phyloP scores from a whole-genome alignment of 1,140 invertebrate species.

The Pseudomyrmex sp. region DNA sequence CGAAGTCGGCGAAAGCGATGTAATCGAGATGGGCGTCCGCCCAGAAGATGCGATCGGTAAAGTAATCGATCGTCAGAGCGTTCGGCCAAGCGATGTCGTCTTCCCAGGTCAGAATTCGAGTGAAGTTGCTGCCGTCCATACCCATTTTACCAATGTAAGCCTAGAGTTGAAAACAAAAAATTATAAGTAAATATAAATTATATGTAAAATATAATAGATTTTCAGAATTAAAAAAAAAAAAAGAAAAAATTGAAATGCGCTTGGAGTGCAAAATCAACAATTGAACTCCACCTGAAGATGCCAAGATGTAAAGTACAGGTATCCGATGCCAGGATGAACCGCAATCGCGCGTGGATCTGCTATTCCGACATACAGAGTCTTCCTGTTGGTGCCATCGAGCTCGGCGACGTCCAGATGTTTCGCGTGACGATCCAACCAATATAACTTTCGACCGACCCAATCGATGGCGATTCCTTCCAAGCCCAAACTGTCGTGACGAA shows the following conservation, averaged over 20 bases:
- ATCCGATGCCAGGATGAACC: conserved; percentile 97
- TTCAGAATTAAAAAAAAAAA: too few species aligned
- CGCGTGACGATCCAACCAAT: conserved; percentile 98
- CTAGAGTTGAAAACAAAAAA: conserved; percentile 80
- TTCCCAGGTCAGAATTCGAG: conserved; percentile 95
- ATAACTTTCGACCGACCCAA: conserved; percentile 98
- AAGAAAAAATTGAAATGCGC: not conserved
- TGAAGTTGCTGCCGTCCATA: conserved; percentile 98
- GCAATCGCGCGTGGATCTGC: conserved; percentile 97
- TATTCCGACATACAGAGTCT: conserved; percentile 94
- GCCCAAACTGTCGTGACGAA: conserved; percentile 97
- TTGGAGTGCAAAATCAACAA: not conserved
- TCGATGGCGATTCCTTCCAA: conserved; percentile 98
- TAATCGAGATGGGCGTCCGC: conserved; percentile 99
- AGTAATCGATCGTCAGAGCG: conserved; percentile 98
- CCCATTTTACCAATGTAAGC: conserved; percentile 99
- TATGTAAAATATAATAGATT: not conserved
- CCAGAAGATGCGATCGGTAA: conserved; percentile 97
- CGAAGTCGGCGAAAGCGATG: conserved; percentile 96
- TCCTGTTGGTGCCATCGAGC: conserved; percentile 95
- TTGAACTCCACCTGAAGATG: conserved; percentile 88
- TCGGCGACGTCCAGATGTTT: conserved; percentile 97
- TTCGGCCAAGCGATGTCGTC: conserved; percentile 99
- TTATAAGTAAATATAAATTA: conserved; percentile 3
- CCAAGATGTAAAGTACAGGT: conserved; percentile 98